Base-by-base conservation (phyloP, 2,113 vertebrate species). In the Chlorocebus sabaeus region DNA sequence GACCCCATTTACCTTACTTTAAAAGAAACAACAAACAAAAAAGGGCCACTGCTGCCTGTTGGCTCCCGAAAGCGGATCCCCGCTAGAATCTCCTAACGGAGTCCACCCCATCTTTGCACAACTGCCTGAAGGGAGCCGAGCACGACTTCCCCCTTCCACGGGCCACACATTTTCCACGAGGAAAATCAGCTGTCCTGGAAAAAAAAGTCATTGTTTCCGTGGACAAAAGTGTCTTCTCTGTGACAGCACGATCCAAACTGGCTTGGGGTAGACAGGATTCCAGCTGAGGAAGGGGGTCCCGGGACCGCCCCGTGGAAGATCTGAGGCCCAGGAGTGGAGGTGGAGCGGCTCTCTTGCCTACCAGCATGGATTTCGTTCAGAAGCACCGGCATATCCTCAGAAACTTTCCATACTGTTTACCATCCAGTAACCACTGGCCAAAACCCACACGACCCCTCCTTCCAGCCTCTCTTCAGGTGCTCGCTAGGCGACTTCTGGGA, bases 1-100 rank as follows among this genome's bases (percentile, higher is more conserved):
- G 57, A 40, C 67, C 16, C 86, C 73, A 32, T 30, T 61, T 52
- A n/a, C 64, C 22, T 73, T 27, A 3, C 8, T 85, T 45, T 32
- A 40, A 27, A 70, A 80, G 5, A 80, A 73, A 73, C 3, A 70
- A 80, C 2, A 55, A 73, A 4, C 13, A 30, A 32, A 35, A 89
- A 61, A 76, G 45, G 14, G 18, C 40, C 5, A 4, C 3, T 0
- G 0, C 18, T 1, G 1, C 48, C 1, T 14, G 18, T 12, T 13
- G 14, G 35, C 48, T 25, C 50, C 23, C 1, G 14, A 76, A 93
- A 68, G 92, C 75, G 1, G 23, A 35, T 30, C 48, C 22, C 10
- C 8, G 23, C 87, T 1, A 0, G 25, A 13, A 0, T 8, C 30
- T 73, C n/a, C 88, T 5, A 0, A 50, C 25, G 64, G 20, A 61